Percentiles rank a stretch among this genome's conserved stretches.
Conservation (phyloP, 2,888 invertebrate genomes). For the Macrophya alboannulata region DNA sequence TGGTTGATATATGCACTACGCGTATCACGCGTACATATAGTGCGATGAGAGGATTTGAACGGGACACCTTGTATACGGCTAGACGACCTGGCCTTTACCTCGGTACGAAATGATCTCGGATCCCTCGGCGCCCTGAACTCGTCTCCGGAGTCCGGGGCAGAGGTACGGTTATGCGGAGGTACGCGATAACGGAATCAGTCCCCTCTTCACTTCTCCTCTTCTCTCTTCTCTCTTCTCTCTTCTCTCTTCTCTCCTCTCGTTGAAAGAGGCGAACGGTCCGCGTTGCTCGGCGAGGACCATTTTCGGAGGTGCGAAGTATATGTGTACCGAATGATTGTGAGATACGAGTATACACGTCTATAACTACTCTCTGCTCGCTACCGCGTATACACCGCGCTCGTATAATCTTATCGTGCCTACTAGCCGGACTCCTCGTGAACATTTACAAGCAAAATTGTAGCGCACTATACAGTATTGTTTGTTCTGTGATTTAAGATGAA, state of each 20-base stretch:
- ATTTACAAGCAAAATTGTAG: neutral
- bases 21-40: neutral
- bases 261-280: neutral
- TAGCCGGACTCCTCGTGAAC: neutral
- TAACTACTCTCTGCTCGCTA: neutral
- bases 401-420: neutral
- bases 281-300: slow-evolving; percentile 24
- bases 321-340: neutral
- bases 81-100: slow-evolving; percentile 73
- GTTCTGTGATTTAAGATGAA: neutral
- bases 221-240: slow-evolving; percentile 46
- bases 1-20: neutral
- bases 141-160: slow-evolving; percentile 52
- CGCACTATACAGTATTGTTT: neutral
- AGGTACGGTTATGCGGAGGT: slow-evolving; percentile 74
- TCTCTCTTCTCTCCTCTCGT: slow-evolving; percentile 38
- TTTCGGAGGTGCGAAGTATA: slow-evolving; percentile 42
- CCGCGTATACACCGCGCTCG: neutral
- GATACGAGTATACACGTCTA: neutral
- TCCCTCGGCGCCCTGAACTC: slow-evolving; percentile 71
- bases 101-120: slow-evolving; percentile 74
- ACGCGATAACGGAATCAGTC: slow-evolving; percentile 67
- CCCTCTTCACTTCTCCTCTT: slow-evolving; percentile 57
- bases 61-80: slow-evolving; percentile 62
- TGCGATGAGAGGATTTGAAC: slow-evolving; percentile 39